phyloP scores from a whole-genome alignment of 2,888 invertebrate genomes.

The Tenthredo scrophulariae region DNA sequence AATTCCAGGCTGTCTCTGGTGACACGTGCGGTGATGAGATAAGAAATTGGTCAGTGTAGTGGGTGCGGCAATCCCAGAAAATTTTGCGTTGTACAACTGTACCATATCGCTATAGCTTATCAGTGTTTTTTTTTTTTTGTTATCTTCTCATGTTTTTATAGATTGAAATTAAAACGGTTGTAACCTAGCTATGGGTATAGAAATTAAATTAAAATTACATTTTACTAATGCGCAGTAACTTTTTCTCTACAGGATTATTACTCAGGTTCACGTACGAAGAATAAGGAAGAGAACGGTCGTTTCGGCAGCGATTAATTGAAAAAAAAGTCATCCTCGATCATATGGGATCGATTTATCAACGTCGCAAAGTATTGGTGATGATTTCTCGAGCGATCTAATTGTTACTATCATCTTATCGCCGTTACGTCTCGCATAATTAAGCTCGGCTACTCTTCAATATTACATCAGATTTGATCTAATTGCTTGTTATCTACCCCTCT shows the following conservation, averaged over 20 bases:
- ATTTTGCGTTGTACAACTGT: background rate
- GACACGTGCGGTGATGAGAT: background rate
- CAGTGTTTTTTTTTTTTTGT: background rate
- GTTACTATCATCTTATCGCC: constrained; percentile 21
- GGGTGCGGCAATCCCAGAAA: background rate
- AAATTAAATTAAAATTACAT: background rate
- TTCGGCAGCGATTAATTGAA: background rate
- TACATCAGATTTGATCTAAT: constrained; percentile 34
- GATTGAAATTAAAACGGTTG: background rate
- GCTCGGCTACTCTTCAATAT: constrained; percentile 24
- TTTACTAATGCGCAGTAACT: background rate
- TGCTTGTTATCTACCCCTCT: constrained; percentile 25
- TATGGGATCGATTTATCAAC: background rate
- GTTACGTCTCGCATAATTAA: constrained; percentile 24
- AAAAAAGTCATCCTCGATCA: background rate
- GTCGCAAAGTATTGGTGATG: background rate
- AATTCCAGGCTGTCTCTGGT: background rate
- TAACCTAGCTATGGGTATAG: background rate
- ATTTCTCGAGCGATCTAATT: constrained; percentile 7
- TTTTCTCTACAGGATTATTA: background rate
- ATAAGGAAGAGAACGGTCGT: background rate
- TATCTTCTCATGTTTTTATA: background rate
- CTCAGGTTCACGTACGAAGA: background rate
- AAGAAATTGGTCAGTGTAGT: background rate
- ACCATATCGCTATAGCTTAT: background rate